Evolutionary conservation across 1,140 invertebrate genomes (phyloP), one percentile per base, ranked within the genome.

Genomic region (Ruditapes philippinarum): DNA sequence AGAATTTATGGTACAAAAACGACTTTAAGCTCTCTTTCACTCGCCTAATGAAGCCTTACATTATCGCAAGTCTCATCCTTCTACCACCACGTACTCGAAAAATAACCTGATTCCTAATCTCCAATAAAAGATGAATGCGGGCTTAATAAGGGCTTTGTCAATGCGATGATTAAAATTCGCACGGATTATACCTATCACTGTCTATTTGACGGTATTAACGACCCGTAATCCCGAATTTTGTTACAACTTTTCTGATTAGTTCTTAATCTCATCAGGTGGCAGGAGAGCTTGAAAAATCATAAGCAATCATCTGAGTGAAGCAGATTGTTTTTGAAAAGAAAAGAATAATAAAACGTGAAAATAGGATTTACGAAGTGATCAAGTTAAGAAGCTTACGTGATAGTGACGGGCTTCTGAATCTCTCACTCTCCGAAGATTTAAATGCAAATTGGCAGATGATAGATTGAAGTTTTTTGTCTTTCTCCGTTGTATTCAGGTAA

Each of bases 241-340:
- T 85, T 57, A 87, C 70, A 87, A 38, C 14, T 60, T 49, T 78
- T 49, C 54, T 87, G 84, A 87, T 87, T 87, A 87, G 57, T 87
- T 87, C 54, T 68, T 78, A 79, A 87, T 87, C 84, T 79, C 84
- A 87, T 87, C 84, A 87, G 51, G 45, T 65, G 74, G 76, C 84
- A 87, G 78, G 84, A 87, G 49, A 79, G 84, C 84, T 87, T 87
- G 84, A 87, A 87, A 87, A 87, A 87, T 87, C 84, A 78, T 78
- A 60, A 54, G 51, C 42, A 87, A 76, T 36, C 68, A 73, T 79
- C 84, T 78, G 17, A 25, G 51, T 65, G 54, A 87, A 38, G 36
- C 70, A 31, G 73, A 87, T 78, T 74, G 70, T 85, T 85, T 74
- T 85, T 60, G 68, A 85, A 85, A 54, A 85, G 70, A 54, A 38